Evolutionary conservation across 2,797 vertebrate species (phyloP).

Genomic region (Etheostoma nigrum): DNA sequence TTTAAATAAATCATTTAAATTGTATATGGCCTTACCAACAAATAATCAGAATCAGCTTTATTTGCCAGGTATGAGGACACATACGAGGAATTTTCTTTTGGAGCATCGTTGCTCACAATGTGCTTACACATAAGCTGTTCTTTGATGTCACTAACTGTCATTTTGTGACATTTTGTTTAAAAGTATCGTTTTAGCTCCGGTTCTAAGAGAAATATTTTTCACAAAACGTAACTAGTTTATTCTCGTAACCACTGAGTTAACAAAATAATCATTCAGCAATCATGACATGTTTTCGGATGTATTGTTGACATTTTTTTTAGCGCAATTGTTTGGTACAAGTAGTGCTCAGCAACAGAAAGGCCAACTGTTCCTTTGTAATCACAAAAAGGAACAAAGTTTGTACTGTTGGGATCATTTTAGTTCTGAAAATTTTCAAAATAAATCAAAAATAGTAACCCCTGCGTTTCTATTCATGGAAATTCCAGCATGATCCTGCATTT

Average conservation of each 20-base stretch:
- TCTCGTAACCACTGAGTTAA: background rate
- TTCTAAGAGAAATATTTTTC: background rate
- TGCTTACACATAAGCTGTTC: too few relatives aligned
- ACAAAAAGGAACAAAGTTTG: background rate
- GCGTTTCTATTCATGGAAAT: background rate
- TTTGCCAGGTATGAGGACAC: too few relatives aligned
- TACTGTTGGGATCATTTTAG: background rate
- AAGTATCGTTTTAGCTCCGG: too few relatives aligned
- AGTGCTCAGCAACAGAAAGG: background rate
- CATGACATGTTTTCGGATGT: background rate
- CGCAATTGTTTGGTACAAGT: background rate
- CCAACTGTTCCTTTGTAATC: background rate
- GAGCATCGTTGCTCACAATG: too few relatives aligned
- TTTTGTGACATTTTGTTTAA: too few relatives aligned
- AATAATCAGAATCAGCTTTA: too few relatives aligned
- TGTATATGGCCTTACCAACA: too few relatives aligned
- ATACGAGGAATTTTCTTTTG: too few relatives aligned
- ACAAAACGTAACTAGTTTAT: background rate
- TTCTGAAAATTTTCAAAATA: background rate
- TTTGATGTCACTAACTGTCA: too few relatives aligned
- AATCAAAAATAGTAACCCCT: background rate
- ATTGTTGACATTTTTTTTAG: conserved; percentile 1
- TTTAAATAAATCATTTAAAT: too few relatives aligned
- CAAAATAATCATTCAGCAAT: background rate
- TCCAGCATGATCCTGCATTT: background rate